Conservation (phyloP, 2,113 vertebrate genomes). For the Coptodon rendalli region DNA sequence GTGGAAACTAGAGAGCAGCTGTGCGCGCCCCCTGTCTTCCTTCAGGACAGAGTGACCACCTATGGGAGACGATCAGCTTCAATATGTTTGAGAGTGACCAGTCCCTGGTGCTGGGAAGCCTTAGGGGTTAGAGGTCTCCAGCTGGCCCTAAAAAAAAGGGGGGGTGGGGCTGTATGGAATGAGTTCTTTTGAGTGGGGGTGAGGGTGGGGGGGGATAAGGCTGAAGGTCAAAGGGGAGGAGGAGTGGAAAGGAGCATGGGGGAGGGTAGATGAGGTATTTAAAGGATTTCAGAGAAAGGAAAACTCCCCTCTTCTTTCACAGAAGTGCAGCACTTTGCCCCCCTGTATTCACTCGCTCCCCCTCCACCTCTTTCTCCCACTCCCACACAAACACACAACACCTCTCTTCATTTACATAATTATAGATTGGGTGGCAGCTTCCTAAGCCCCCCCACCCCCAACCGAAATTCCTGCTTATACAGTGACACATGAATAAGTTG, state of each 20-base stretch:
- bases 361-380: neutral
- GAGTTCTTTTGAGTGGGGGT: constrained; percentile 13
- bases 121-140: constrained; percentile 59
- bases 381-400: neutral
- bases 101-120: constrained; percentile 18
- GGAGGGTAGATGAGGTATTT: constrained; percentile 61
- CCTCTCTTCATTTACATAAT: constrained; percentile 30
- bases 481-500: neutral
- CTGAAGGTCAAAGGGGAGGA: constrained; percentile 60
- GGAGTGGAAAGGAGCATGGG: constrained; percentile 10
- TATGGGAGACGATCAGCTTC: constrained; percentile 9
- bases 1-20: constrained; percentile 24
- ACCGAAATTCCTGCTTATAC: neutral
- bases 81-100: constrained; percentile 51
- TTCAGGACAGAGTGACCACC: neutral
- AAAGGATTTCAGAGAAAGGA: constrained; percentile 60
- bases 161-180: constrained; percentile 34
- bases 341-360: neutral
- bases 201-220: constrained; percentile 21
- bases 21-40: neutral
- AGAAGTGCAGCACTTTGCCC: constrained; percentile 30
- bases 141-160: constrained; percentile 54
- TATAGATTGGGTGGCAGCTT: constrained; percentile 1
- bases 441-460: neutral
- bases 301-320: constrained; percentile 39